Conservation (phyloP, 1,140 invertebrate genomes). For the Nymphalis io region DNA sequence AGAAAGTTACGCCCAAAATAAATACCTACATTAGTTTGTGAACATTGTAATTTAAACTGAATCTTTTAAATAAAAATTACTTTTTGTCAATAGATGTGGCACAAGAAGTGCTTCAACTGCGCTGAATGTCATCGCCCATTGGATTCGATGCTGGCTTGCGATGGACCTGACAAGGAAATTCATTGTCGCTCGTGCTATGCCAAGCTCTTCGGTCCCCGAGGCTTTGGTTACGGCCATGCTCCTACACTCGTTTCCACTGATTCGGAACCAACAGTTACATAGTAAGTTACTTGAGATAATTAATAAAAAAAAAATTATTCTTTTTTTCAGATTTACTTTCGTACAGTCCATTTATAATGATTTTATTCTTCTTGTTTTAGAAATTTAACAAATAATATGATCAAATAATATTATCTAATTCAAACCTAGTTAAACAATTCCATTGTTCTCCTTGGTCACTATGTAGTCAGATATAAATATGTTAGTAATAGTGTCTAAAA, state of each 20-base stretch:
- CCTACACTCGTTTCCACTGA: conserved; percentile 91
- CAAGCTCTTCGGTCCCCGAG: conserved; percentile 94
- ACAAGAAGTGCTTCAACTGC: conserved; percentile 96
- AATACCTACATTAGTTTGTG: no score
- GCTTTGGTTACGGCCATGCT: conserved; percentile 93
- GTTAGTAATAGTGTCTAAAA: no score
- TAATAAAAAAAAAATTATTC: neutral
- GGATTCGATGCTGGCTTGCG: conserved; percentile 94
- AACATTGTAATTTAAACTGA: no score
- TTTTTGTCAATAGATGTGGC: conserved; percentile 90
- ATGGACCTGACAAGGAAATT: conserved; percentile 93
- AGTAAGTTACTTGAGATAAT: conserved; percentile 83
- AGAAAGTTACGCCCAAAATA: no score
- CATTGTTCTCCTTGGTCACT: neutral
- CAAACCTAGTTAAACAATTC: neutral
- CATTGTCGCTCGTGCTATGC: conserved; percentile 94
- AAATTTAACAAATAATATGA: neutral
- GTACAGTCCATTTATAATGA: neutral
- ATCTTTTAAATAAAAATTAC: no score
- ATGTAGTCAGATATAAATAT: no score
- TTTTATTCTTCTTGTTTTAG: neutral
- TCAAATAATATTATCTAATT: neutral
- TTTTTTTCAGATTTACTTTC: neutral
- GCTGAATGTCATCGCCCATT: conserved; percentile 95
- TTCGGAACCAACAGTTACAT: conserved; percentile 86